phyloP scores from a whole-genome alignment of 2,888 invertebrate genomes.

The Drosophila pseudotakahashii region DNA sequence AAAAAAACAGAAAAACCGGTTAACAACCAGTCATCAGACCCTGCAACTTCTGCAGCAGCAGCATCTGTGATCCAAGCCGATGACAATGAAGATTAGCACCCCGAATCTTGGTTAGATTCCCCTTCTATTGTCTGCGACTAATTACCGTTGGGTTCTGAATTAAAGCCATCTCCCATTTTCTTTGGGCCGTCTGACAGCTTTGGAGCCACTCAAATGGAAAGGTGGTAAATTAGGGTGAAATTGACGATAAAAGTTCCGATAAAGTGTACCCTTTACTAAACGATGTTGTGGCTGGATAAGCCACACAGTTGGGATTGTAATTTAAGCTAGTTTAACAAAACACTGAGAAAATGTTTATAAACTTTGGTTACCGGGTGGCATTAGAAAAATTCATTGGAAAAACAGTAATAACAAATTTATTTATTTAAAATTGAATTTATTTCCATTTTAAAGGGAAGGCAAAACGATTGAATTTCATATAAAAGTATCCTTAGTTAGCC shows the following conservation, averaged over 20 bases:
- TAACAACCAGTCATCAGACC: conserved; percentile 35
- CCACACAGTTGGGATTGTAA: not conserved
- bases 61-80: conserved; percentile 37
- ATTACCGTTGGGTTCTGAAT: conserved; percentile 54
- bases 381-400: not conserved
- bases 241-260: conserved; percentile 2
- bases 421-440: not conserved
- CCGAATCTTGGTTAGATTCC: conserved; percentile 10
- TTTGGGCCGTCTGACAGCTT: conserved; percentile 30
- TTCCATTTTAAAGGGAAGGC: not conserved
- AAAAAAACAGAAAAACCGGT: conserved; percentile 68
- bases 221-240: conserved; percentile 16
- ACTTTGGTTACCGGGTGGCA: not conserved
- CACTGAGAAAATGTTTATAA: not conserved
- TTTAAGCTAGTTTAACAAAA: not conserved
- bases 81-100: conserved; percentile 48
- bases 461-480: not conserved
- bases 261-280: not conserved
- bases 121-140: conserved; percentile 44
- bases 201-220: conserved; percentile 41
- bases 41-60: conserved; percentile 31
- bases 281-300: not conserved
- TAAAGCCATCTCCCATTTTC: conserved; percentile 19
- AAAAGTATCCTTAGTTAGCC: too few relatives aligned
- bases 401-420: not conserved